Conservation (phyloP, 2,113 vertebrate species). For the Lates calcarifer region DNA sequence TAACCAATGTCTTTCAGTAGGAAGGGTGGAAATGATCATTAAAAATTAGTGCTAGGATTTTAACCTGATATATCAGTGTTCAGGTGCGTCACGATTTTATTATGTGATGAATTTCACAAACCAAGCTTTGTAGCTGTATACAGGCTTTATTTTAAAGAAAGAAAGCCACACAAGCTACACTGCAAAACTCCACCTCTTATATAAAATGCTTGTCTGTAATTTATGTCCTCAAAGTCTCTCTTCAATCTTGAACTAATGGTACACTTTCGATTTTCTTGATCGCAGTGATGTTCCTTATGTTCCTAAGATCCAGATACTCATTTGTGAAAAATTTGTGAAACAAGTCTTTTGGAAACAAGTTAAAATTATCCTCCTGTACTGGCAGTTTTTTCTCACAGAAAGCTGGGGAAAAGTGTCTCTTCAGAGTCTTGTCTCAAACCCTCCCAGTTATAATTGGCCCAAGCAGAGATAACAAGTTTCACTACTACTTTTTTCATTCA, state of each 20-base stretch:
- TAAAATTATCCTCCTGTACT: not conserved
- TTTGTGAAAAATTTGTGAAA: not conserved
- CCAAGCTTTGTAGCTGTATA: too few relatives aligned
- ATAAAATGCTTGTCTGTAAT: too few relatives aligned
- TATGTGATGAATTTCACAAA: too few relatives aligned
- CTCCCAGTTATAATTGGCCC: not conserved
- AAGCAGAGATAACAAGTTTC: conserved; percentile 8
- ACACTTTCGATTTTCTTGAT: not conserved
- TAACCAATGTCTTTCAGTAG: too few relatives aligned
- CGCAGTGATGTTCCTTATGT: not conserved
- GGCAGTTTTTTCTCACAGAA: not conserved
- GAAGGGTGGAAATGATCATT: too few relatives aligned
- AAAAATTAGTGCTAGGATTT: too few relatives aligned
- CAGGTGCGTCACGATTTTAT: too few relatives aligned
- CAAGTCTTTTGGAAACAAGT: not conserved
- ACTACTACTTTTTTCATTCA: not conserved
- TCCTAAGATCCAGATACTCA: not conserved
- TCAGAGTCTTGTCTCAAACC: not conserved
- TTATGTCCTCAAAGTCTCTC: too few relatives aligned
- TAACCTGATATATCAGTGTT: too few relatives aligned
- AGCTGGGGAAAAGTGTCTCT: not conserved
- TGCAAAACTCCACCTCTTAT: not conserved
- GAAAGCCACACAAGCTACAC: not conserved
- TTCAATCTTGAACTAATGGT: too few relatives aligned
- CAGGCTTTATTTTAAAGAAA: not conserved